Evolutionary conservation across 2,113 vertebrate species (phyloP).

Genomic region (Phasianus colchicus): DNA sequence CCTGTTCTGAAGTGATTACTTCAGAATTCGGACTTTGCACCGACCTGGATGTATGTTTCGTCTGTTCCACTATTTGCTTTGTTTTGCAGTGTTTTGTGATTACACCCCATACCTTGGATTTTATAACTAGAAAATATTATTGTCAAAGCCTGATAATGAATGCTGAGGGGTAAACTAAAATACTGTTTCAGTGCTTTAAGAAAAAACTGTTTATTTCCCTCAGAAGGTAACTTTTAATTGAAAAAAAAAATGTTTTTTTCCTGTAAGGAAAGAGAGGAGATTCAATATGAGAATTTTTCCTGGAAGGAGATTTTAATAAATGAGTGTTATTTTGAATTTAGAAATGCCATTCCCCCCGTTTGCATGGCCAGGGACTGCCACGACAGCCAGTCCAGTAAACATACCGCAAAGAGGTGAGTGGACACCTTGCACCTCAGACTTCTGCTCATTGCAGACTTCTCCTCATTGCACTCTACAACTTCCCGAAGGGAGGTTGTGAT

Average conservation of each 20-base stretch:
- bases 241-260: background rate
- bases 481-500: too few relatives aligned
- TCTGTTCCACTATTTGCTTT: background rate
- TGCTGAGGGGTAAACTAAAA: background rate
- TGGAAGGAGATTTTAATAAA: background rate
- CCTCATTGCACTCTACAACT: too few relatives aligned
- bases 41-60: slow-evolving; percentile 1
- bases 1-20: background rate
- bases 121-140: background rate
- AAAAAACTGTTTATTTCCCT: background rate
- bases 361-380: background rate
- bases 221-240: background rate
- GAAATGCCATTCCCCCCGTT: background rate
- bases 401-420: background rate
- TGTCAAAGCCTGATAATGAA: background rate
- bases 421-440: background rate
- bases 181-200: background rate
- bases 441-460: background rate
- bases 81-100: background rate
- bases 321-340: background rate
- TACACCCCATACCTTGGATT: background rate
- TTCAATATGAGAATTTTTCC: background rate
- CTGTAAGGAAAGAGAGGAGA: background rate
- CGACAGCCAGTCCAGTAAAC: background rate
- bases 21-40: background rate